phyloP scores from a whole-genome alignment of 2,797 vertebrate genomes.

The Hydrocynus forskahlii region DNA sequence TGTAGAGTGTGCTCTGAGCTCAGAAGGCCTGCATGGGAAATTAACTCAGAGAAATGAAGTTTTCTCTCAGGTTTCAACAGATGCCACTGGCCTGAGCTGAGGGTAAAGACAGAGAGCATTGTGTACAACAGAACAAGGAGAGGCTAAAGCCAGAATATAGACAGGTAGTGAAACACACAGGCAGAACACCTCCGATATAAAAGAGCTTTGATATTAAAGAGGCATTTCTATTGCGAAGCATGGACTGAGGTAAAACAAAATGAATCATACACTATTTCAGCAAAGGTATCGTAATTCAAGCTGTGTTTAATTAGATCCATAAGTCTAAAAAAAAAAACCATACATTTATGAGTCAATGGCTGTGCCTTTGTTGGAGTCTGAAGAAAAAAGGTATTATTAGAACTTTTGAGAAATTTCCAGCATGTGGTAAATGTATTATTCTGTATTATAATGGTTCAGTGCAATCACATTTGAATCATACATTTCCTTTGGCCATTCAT shows the following conservation, averaged over 20 bases:
- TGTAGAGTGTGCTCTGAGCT: constrained; percentile 78
- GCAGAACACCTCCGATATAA: not conserved
- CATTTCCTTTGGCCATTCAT: not conserved
- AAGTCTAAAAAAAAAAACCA: not conserved
- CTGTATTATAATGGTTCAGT: not conserved
- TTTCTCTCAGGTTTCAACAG: constrained; percentile 74
- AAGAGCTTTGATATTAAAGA: not conserved
- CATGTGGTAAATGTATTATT: not conserved
- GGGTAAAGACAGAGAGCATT: constrained; percentile 59
- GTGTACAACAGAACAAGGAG: constrained; percentile 24
- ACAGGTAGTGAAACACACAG: not conserved
- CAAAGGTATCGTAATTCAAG: not conserved
- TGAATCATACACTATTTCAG: not conserved
- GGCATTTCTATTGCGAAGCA: not conserved
- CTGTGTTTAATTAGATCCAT: not conserved
- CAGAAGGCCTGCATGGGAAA: constrained; percentile 80
- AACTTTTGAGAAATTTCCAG: not conserved
- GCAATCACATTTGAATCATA: not conserved
- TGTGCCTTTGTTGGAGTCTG: not conserved
- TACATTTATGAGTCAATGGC: not conserved
- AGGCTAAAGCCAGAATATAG: constrained; percentile 28
- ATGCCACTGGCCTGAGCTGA: constrained; percentile 71
- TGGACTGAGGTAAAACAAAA: not conserved
- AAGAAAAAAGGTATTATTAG: not conserved
- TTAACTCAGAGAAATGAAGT: constrained; percentile 82